Percentiles rank a stretch among this genome's conserved stretches.
phyloP scores from a whole-genome alignment of 2,113 vertebrate species.

The Microtus richardsoni region DNA sequence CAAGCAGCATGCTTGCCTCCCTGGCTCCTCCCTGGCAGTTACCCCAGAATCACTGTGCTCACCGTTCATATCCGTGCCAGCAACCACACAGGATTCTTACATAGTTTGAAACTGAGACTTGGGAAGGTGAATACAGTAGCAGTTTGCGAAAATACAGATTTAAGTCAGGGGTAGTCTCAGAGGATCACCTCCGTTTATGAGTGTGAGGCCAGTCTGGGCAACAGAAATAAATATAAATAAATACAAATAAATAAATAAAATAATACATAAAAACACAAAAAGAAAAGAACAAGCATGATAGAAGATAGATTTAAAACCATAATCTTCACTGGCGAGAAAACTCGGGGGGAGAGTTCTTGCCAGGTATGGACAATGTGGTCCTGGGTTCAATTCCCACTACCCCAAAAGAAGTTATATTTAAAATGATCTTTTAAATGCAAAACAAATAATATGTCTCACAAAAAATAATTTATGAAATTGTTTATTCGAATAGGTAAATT shows the following conservation, averaged over 20 bases:
- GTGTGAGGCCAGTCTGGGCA: background rate
- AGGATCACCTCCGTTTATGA: background rate
- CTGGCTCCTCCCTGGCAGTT: background rate
- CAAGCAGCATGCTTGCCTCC: background rate
- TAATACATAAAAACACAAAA: background rate
- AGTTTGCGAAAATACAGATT: background rate
- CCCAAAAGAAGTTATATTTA: background rate
- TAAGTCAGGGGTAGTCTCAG: background rate
- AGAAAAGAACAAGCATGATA: no score
- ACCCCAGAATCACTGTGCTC: background rate
- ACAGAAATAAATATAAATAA: background rate
- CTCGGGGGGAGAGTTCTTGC: background rate
- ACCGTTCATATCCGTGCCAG: background rate
- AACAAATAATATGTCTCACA: background rate
- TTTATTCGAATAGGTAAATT: background rate
- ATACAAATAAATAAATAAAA: background rate
- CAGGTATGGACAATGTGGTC: background rate
- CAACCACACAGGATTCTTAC: background rate
- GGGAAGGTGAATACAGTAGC: background rate
- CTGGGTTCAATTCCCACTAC: background rate
- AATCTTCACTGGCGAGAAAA: background rate
- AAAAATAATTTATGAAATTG: constrained; percentile 40
- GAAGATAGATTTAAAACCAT: background rate
- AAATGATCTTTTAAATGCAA: background rate
- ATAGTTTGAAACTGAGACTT: background rate